Evolutionary conservation across 2,797 vertebrate genomes (phyloP).

Genomic region (Sylvia borin): DNA sequence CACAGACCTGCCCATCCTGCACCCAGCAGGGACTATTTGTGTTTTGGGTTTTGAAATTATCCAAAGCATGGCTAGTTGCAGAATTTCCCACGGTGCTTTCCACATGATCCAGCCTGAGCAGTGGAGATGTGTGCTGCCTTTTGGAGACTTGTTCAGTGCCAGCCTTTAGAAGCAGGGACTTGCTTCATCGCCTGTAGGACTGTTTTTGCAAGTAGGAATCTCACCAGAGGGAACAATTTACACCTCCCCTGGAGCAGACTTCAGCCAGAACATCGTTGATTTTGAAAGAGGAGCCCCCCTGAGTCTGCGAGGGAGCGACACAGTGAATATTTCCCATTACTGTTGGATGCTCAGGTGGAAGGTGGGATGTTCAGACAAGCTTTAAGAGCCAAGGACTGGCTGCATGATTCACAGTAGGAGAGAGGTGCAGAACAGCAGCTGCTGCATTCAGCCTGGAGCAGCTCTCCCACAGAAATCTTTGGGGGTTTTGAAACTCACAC

Average conservation of each 20-base stretch:
- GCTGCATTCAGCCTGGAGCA: neutral
- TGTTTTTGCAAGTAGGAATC: neutral
- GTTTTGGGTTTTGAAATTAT: neutral
- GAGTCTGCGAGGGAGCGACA: neutral
- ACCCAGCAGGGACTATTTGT: neutral
- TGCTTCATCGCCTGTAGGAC: neutral
- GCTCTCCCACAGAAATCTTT: neutral
- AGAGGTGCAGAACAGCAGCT: neutral
- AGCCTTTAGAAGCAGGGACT: neutral
- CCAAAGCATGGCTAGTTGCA: neutral
- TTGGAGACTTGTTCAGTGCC: neutral
- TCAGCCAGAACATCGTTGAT: neutral
- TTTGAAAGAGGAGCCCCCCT: neutral
- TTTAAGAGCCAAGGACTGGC: neutral
- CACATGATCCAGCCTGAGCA: neutral
- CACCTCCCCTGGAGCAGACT: neutral
- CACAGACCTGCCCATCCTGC: neutral
- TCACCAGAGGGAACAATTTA: neutral
- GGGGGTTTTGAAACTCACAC: neutral
- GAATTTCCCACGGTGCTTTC: neutral
- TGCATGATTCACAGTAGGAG: neutral
- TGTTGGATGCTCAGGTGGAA: neutral
- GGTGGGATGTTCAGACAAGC: neutral
- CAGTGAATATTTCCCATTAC: neutral
- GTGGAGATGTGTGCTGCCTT: neutral